Base-by-base conservation (phyloP, 2,888 invertebrate species). In the Brenthis ino region DNA sequence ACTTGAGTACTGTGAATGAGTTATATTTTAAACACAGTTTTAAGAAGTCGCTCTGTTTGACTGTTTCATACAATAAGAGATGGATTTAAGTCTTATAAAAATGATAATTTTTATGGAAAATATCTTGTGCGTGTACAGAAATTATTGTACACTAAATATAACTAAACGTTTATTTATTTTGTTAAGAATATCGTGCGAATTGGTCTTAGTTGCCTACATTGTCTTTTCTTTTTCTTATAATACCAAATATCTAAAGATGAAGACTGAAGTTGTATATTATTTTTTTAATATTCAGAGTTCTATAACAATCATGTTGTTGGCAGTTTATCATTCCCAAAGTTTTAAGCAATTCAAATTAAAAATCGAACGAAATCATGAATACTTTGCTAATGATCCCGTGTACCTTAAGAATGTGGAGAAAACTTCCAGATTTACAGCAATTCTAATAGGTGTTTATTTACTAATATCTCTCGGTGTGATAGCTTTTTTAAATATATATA, bases 241-340 rank as follows among this genome's bases (percentile, higher is more conserved):
- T n/a, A 0, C 0, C n/a, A 0, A 0, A 2, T 1, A 5, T n/a
- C 0, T 0, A 5, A 0, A 50, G 16, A 28, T 12, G 33, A 60
- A 50, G 33, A 33, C 3, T 60, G 50, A 60, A 28, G 0, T 33
- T 4, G 1, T 50, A 8, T 50, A 6, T 48, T 60, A 50, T 13
- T 6, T 1, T n/a, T n/a, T 48, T 12, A 50, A 6, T 28, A 33
- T 60, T 5, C 0, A n/a, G 12, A 48, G 16, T n/a, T 28, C 60
- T n/a, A 5, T 20, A 5, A 11, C 16, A 16, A 12, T 28, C 1
- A 50, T 33, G 16, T 2, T 12, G 3, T 50, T 60, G 28, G 60
- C 60, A 6, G 11, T 50, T 12, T 60, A 60, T 50, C 33, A 60
- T n/a, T 12, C 60, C 4, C 48, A 50, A 33, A 6, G 33, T 33